phyloP scores from a whole-genome alignment of 1,140 invertebrate species.

The Drosophila subobscura region DNA sequence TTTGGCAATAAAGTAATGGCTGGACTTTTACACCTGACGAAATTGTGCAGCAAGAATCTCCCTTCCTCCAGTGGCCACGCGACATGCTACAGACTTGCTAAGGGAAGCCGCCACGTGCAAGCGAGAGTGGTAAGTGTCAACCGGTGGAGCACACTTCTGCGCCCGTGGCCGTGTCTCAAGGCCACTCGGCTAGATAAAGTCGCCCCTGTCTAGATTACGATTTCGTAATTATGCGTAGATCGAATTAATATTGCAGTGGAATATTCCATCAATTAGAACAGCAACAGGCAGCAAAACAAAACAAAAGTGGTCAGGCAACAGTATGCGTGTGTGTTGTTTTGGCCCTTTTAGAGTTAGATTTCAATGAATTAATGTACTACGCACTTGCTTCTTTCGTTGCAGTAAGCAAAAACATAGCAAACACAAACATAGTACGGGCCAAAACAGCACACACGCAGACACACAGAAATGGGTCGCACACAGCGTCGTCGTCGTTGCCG shows the following conservation, averaged over 20 bases:
- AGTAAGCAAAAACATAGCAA: constrained; percentile 55
- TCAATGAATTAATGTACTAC: constrained; percentile 36
- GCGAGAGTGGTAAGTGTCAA: constrained; percentile 60
- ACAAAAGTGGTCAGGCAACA: constrained; percentile 53
- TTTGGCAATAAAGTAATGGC: constrained; percentile 66
- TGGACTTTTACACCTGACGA: constrained; percentile 66
- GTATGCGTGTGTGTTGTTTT: constrained; percentile 77
- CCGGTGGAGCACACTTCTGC: too few species aligned
- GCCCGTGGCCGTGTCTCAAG: constrained; percentile 44
- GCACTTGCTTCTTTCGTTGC: constrained; percentile 78
- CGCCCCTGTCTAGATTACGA: constrained; percentile 50
- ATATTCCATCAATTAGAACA: constrained; percentile 2
- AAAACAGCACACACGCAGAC: constrained; percentile 71
- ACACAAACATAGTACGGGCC: constrained; percentile 31
- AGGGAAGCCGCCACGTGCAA: constrained; percentile 36
- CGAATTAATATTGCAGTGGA: constrained; percentile 15
- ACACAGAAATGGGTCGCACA: constrained; percentile 70
- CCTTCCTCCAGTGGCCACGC: constrained; percentile 35
- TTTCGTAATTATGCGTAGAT: constrained; percentile 64
- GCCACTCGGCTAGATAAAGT: constrained; percentile 50
- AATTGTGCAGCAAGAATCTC: constrained; percentile 68
- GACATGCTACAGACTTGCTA: constrained; percentile 36
- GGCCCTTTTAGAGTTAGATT: constrained; percentile 41
- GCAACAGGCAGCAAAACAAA: not conserved
- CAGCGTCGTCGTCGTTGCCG: constrained; percentile 48